Evolutionary conservation across 2,113 vertebrate species (phyloP), one percentile per base, ranked within the genome.

Genomic region (Otocyon megalotis): DNA sequence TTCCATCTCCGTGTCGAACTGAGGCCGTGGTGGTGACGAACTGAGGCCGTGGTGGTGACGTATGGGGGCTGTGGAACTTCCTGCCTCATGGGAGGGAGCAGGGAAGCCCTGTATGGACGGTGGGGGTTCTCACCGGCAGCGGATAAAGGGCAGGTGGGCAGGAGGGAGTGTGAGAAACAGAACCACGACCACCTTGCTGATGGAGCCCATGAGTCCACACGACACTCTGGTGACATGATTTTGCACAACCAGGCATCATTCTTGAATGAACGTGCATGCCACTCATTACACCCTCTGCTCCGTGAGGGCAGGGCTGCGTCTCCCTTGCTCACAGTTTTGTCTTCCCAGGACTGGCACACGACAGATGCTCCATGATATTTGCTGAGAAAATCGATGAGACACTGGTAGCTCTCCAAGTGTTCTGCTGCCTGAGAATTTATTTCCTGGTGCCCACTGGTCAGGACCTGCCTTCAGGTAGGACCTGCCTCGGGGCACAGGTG

Each of bases 41-140:
- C 2, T 1, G 53, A 81, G 35, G 69, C 24, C 4, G 15, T 7
- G 7, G 26, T 37, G 22, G 14, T 22, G 76, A 22, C 50, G 35
- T 37, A 3, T 7, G 20, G 76, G 19, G 76, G 24, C 3, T 48
- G 62, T 14, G 35, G 76, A 56, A 71, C n/a, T 58, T 92, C 16
- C 77, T 30, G 2, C 56, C 24, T 2, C 19, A 4, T 58, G 22
- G 28, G 28, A 24, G 17, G 63, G 63, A 24, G 53, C 13, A 19
- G 77, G 7, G 22, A 22, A 16, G 50, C 4, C 53, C 3, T 19
- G 24, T 16, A 74, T 28, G 74, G 48, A 30, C 9, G 32, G 4
- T 53, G 0, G 26, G 89, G 4, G 8, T 43, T 80, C 22, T 43
- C 50, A 11, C 19, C 0, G 0, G 26, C 48, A 10, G n/a, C 24